Conservation (phyloP, 2,888 invertebrate species). For the Phasia obesa region DNA sequence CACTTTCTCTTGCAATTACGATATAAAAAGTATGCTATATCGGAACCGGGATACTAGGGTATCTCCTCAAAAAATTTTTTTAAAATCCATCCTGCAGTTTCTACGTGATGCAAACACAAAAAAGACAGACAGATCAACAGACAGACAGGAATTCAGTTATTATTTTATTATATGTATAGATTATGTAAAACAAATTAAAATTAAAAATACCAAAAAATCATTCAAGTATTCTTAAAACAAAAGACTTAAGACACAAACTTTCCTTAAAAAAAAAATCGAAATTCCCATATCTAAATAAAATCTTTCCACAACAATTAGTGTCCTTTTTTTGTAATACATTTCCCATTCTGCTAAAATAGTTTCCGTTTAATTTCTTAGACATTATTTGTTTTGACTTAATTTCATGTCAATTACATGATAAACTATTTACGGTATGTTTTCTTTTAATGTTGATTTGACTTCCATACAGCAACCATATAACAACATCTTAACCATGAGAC, state of each 20-base stretch:
- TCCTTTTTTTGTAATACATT: background rate
- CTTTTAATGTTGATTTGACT: slow-evolving; percentile 62
- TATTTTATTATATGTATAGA: too few species aligned
- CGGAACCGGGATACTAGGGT: too few species aligned
- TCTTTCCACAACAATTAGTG: slow-evolving; percentile 19
- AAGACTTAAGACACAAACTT: slow-evolving; percentile 14
- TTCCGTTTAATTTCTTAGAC: slow-evolving; percentile 56
- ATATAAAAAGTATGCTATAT: too few species aligned
- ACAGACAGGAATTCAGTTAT: too few species aligned
- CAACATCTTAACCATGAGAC: slow-evolving; percentile 56
- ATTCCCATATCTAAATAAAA: slow-evolving; percentile 63
- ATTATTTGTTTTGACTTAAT: slow-evolving; percentile 75
- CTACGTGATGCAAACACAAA: too few species aligned
- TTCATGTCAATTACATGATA: slow-evolving; percentile 74
- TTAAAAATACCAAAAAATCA: background rate
- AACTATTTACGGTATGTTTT: slow-evolving; percentile 74
- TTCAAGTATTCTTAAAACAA: background rate
- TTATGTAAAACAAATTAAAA: too few species aligned
- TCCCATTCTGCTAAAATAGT: slow-evolving; percentile 11
- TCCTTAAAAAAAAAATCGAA: background rate
- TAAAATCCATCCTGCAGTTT: too few species aligned
- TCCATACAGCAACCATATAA: background rate
- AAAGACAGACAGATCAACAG: too few species aligned
- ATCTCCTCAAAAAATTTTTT: too few species aligned
- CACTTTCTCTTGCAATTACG: too few species aligned